Evolutionary conservation across 1,140 invertebrate genomes (phyloP).

Genomic region (Gonioctena quinquepunctata): DNA sequence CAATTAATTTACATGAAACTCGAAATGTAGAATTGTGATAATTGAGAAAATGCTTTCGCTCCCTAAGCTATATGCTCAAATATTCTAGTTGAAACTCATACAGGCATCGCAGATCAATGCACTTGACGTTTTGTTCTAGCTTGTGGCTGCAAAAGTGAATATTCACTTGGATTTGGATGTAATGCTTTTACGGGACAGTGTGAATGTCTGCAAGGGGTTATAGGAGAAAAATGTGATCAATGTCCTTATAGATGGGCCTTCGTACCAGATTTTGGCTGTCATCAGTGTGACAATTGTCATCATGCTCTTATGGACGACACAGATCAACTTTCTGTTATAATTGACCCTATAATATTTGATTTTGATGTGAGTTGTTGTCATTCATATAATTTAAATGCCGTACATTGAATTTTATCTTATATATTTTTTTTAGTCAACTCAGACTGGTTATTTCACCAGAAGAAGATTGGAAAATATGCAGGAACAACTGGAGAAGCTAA

Average conservation of each 20-base stretch:
- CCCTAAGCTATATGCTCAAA: too few species aligned
- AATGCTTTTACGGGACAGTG: constrained; percentile 89
- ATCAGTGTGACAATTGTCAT: constrained; percentile 86
- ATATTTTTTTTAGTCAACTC: constrained; percentile 62
- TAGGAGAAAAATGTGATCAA: constrained; percentile 92
- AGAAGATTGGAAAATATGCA: constrained; percentile 77
- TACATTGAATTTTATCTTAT: neutral
- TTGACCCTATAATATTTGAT: constrained; percentile 69
- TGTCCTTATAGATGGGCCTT: constrained; percentile 87
- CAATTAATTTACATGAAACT: too few species aligned
- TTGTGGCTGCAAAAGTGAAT: constrained; percentile 85
- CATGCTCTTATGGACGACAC: constrained; percentile 86
- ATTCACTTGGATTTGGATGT: constrained; percentile 87
- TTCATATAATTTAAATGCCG: neutral
- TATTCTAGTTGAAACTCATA: too few species aligned
- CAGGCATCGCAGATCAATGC: too few species aligned
- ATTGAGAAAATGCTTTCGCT: too few species aligned
- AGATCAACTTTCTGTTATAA: constrained; percentile 68
- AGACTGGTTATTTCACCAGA: constrained; percentile 77
- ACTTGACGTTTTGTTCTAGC: constrained; percentile 62
- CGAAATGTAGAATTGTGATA: too few species aligned
- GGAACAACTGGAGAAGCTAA: constrained; percentile 65
- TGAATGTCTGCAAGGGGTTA: constrained; percentile 91
- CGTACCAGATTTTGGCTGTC: constrained; percentile 69
- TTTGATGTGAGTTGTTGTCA: constrained; percentile 64